Conservation (phyloP, 1,140 invertebrate genomes). For the Bombus huntii region DNA sequence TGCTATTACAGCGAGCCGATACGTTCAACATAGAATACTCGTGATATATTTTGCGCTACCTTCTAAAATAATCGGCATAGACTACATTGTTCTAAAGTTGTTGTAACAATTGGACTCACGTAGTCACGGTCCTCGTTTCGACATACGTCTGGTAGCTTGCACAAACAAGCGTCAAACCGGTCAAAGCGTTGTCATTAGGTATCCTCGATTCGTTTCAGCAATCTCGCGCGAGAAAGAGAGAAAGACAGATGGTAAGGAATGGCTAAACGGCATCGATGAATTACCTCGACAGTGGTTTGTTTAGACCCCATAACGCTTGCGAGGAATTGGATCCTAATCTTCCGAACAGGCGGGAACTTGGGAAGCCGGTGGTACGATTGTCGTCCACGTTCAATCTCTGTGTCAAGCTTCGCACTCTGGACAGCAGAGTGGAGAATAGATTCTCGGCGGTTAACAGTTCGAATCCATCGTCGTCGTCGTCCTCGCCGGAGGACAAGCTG, state of each 20-base stretch:
- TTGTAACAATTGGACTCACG: conserved; percentile 77
- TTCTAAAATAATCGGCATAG: conserved; percentile 51
- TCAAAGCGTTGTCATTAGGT: conserved; percentile 44
- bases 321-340: conserved; percentile 77
- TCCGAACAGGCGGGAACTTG: conserved; percentile 82
- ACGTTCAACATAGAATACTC: too few species aligned
- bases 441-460: conserved; percentile 95
- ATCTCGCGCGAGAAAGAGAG: neutral
- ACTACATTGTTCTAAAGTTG: conserved; percentile 65
- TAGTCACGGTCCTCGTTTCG: conserved; percentile 80
- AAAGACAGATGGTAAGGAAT: too few species aligned
- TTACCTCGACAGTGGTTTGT: conserved; percentile 79
- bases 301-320: conserved; percentile 76
- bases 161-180: conserved; percentile 73
- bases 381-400: conserved; percentile 93
- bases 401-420: conserved; percentile 92
- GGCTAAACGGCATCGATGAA: conserved; percentile 3
- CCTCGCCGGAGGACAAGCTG: conserved; percentile 93
- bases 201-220: neutral
- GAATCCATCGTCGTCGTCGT: conserved; percentile 94
- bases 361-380: conserved; percentile 83
- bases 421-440: conserved; percentile 92
- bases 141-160: conserved; percentile 81
- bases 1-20: too few species aligned
- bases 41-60: conserved; percentile 36